Conservation (phyloP, 2,797 vertebrate genomes). For the Enteromius anoplus region DNA sequence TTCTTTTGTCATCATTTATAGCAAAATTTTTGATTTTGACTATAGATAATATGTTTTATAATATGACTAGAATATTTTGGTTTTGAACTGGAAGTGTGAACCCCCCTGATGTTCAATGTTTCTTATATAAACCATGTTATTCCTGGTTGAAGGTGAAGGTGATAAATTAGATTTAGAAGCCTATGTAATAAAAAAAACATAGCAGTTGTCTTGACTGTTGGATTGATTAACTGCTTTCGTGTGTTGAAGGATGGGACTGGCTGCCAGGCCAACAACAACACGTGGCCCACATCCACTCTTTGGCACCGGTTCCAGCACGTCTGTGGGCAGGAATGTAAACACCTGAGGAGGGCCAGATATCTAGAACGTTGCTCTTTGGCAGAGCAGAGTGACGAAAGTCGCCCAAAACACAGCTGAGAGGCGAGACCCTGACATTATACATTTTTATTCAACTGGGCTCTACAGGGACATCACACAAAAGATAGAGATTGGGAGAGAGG, state of each 20-base stretch:
- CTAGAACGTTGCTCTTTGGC: not conserved
- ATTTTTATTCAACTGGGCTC: constrained; percentile 13
- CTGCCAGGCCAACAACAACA: not conserved
- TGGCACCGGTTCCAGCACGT: not conserved
- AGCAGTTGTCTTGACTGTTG: constrained; percentile 16
- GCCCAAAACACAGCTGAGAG: not conserved
- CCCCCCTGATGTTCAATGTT: not conserved
- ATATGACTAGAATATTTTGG: too few relatives aligned
- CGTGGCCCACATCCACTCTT: not conserved
- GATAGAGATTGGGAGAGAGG: constrained; percentile 11
- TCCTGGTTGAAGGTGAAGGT: not conserved
- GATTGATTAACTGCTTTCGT: constrained; percentile 5
- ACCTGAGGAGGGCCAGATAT: not conserved
- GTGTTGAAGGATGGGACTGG: not conserved
- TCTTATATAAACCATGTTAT: not conserved
- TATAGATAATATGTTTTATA: too few relatives aligned
- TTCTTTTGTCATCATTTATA: too few relatives aligned
- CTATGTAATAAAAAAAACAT: not conserved
- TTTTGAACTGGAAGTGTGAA: not conserved
- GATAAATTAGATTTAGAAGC: not conserved
- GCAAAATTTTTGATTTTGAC: too few relatives aligned
- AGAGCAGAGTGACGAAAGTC: constrained; percentile 9
- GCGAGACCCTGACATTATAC: constrained; percentile 34
- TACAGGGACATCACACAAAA: constrained; percentile 19
- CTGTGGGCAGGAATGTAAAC: not conserved